Evolutionary conservation across 2,888 invertebrate genomes (phyloP).

Genomic region (Syrista parreyssii): DNA sequence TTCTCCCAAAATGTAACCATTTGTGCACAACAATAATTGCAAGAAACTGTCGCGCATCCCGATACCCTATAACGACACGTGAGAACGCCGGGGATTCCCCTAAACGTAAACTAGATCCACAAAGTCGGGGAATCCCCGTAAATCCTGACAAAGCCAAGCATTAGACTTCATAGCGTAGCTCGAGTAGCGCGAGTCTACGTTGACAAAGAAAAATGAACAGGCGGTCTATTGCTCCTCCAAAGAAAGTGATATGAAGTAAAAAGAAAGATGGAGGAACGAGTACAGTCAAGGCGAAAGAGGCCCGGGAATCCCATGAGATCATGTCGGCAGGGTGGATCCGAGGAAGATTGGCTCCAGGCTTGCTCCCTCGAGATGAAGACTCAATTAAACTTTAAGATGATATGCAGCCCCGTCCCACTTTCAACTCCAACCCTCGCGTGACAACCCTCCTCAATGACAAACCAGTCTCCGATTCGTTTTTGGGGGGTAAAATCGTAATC

Average conservation of each 20-base stretch:
- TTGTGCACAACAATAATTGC: too few relatives aligned
- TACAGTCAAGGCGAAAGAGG: conserved; percentile 10
- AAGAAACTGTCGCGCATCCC: background rate
- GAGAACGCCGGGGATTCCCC: background rate
- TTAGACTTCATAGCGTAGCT: background rate
- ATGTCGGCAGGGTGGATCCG: conserved; percentile 47
- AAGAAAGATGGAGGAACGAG: conserved; percentile 21
- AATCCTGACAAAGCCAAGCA: background rate
- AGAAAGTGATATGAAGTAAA: conserved; percentile 22
- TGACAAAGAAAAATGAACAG: background rate
- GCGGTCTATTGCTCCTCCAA: background rate
- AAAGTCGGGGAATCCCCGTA: background rate
- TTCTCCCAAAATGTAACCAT: too few relatives aligned
- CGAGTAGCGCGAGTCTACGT: background rate
- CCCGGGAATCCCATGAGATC: conserved; percentile 27
- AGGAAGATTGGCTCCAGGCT: conserved; percentile 64
- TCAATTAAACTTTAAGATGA: conserved; percentile 81
- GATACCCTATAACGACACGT: background rate
- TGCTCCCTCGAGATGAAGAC: conserved; percentile 70
- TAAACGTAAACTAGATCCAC: background rate
- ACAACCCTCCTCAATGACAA: conserved; percentile 6
- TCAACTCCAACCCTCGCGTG: background rate
- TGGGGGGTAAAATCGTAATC: background rate
- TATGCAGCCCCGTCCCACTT: conserved; percentile 67
- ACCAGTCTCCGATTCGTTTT: background rate